Base-by-base conservation (phyloP, 2,888 invertebrate genomes). In the Pinctada fucata region DNA sequence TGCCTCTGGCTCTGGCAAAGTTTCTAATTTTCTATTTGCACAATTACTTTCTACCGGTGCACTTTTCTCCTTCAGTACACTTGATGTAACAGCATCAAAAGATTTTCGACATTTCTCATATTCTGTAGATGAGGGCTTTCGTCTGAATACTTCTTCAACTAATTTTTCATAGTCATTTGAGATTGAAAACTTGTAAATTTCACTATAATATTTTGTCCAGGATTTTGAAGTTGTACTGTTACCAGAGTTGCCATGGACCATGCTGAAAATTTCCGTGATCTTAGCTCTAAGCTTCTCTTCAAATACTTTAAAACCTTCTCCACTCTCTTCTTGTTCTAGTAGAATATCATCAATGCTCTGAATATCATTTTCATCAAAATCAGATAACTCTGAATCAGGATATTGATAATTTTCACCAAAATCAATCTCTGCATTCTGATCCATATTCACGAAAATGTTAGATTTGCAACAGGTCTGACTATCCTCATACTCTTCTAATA, bases 301-400 rank as follows among this genome's bases (percentile, higher is more conserved):
- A 52, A 52, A 52, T 8, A 8, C 10, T 52, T 5, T 52, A 10
- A 52, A 52, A 10, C 10, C 58, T 8, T 52, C 10, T 52, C 10
- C 58, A 5, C 5, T 52, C 5, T 8, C 10, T 8, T 52, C 10
- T 5, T 52, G 10, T 52, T 52, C 67, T 45, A 31, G 3, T 31
- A 67, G 45, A 16, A 6, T 16, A 10, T 67, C 45, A 31, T 67
- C 67, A 31, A 67, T 67, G n/a, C 10, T 45, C 2, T 67, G 67
- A 31, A 3, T 31, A 3, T 67, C 67, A 31, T 4, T 67, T 67
- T n/a, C 31, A 67, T 67, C 45, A 67, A 76, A 76, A 70, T 76
- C 64, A 6, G 70, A 70, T 45, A 76, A 10, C 50, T 70, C 51
- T 8, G 5, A 5, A 64, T 76, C 70, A 8, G n/a, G 16, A 2